Percentiles rank a stretch among this genome's conserved stretches.
These are phyloP conservation scores for Phymatocera aterrima DNA, from an alignment of 2,888 invertebrate species.

Conservation along the genomic window DNA sequence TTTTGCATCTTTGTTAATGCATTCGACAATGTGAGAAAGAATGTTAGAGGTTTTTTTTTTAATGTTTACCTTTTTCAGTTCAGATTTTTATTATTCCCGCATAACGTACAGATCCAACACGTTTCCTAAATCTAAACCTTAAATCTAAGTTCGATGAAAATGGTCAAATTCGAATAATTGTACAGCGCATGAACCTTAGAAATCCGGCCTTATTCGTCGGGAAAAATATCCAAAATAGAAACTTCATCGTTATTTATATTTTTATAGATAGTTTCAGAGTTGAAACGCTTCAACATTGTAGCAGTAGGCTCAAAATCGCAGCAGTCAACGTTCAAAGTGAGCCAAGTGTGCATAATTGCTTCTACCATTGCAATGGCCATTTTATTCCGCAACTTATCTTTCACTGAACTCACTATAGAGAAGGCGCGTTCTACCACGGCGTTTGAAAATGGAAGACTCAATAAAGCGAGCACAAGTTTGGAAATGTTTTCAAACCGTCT, in stretches of 20 bases:
- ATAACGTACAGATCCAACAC: too few species aligned
- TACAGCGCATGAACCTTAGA: too few species aligned
- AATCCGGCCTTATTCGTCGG: too few species aligned
- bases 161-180: too few species aligned
- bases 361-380: slow-evolving; percentile 37
- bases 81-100: too few species aligned
- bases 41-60: too few species aligned
- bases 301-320: slow-evolving; percentile 43
- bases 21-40: too few species aligned
- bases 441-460: slow-evolving; percentile 52
- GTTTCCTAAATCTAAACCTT: too few species aligned
- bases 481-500: slow-evolving; percentile 47
- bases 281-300: slow-evolving; percentile 36
- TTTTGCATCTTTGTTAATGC: too few species aligned
- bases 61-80: too few species aligned
- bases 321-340: neutral
- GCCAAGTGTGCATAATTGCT: slow-evolving; percentile 33
- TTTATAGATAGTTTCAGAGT: neutral
- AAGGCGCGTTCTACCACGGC: slow-evolving; percentile 51
- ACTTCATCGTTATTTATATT: neutral
- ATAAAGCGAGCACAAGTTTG: slow-evolving; percentile 41
- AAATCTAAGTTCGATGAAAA: too few species aligned
- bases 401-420: slow-evolving; percentile 49
- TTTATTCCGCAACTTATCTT: slow-evolving; percentile 41
- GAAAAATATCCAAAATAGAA: too few species aligned